Evolutionary conservation across 2,113 vertebrate species (phyloP), one percentile per base, ranked within the genome.

Genomic region (Tiliqua scincoides): DNA sequence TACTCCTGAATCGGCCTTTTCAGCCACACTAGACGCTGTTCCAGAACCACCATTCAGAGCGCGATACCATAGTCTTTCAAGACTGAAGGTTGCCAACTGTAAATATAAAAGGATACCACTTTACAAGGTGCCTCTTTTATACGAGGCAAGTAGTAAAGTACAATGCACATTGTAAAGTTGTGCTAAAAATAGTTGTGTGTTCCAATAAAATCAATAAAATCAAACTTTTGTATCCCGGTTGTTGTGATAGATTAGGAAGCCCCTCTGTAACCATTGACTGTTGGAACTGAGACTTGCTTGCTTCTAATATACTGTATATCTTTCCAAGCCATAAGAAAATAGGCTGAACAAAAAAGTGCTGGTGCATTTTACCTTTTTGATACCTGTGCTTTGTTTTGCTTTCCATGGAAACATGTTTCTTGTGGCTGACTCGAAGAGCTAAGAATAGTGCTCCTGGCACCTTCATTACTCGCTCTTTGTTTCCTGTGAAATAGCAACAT

Each of bases 331-430:
- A 75, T 48, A 75, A 63, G 40, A 74, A 75, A 74, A 52, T 12
- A 52, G 57, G 14, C 15, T 65, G 27, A 10, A 75, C 40, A 65
- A 48, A 63, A 25, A 30, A 32, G 20, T 30, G 25, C 18, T 54
- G 68, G 21, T 75, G 57, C 17, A 72, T 83, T 83, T 30, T 59
- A 18, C 54, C 65, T 80, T 48, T 73, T 37, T 61, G 68, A 74
- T 84, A 63, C 37, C 40, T 52, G 30, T 71, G 70, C 35, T 70
- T 30, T 70, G n/a, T 23, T 84, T 75, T 65, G n/a, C 59, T 75
- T 65, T 75, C 82, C 61, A 75, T 84, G 40, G 82, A 84, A 84
- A 75, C 61, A 54, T 52, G 40, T 61, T 72, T 61, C 68, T 72
- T 83, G 25, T 30, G 35, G 8, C 37, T 63, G 70, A 25, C 57